Evolutionary conservation across 2,113 vertebrate species (phyloP).

Genomic region (Corydoras maculifer): DNA sequence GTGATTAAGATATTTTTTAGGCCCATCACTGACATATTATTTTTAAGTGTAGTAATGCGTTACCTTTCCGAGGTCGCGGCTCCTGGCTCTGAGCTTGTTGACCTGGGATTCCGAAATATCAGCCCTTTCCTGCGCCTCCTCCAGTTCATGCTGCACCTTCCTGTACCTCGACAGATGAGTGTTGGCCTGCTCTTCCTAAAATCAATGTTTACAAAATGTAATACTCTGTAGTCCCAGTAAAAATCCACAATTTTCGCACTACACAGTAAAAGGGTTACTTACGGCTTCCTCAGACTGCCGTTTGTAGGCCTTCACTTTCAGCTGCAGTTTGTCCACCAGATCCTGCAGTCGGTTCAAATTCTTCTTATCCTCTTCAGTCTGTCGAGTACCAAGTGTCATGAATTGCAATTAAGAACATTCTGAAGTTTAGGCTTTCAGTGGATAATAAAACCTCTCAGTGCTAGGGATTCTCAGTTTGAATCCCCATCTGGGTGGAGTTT

Average conservation of each 20-base stretch:
- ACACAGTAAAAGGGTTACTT: constrained; percentile 15
- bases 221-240: too few relatives aligned
- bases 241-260: too few relatives aligned
- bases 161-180: constrained; percentile 60
- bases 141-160: constrained; percentile 70
- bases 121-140: constrained; percentile 72
- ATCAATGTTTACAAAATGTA: too few relatives aligned
- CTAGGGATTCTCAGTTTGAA: too few relatives aligned
- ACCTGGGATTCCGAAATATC: constrained; percentile 74
- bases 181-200: constrained; percentile 57
- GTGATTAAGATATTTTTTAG: too few relatives aligned
- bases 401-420: too few relatives aligned
- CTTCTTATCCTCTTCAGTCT: constrained; percentile 66
- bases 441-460: too few relatives aligned
- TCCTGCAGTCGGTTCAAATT: constrained; percentile 58
- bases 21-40: too few relatives aligned
- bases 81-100: constrained; percentile 67
- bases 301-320: constrained; percentile 69
- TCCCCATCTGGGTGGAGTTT: too few relatives aligned
- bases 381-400: background rate
- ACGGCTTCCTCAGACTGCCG: constrained; percentile 61
- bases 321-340: constrained; percentile 63
- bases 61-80: constrained; percentile 59
- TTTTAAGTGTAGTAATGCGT: constrained; percentile 5
- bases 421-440: too few relatives aligned